Percentiles rank a stretch among this genome's conserved stretches.
Evolutionary conservation across 2,888 invertebrate genomes (phyloP).

Genomic region (Argyresthia albistria): DNA sequence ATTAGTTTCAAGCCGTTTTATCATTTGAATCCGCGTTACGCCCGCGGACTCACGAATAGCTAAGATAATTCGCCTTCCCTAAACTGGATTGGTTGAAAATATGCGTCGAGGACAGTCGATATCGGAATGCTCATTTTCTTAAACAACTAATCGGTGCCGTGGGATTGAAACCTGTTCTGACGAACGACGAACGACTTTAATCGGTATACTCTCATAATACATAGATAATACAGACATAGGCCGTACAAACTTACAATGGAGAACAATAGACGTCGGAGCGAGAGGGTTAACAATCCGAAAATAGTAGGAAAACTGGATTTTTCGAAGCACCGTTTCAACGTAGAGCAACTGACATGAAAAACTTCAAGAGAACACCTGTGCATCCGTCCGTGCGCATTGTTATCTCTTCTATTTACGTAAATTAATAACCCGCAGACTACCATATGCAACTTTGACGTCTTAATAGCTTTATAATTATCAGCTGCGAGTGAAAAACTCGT

Average conservation of each 20-base stretch:
- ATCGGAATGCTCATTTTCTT: slow-evolving; percentile 13
- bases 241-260: no score
- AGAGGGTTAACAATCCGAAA: slow-evolving; percentile 4
- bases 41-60: not conserved
- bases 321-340: not conserved
- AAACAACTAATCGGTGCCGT: slow-evolving; percentile 11
- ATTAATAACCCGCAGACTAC: no score
- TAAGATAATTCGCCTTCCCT: slow-evolving; percentile 1
- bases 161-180: slow-evolving; percentile 14
- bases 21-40: not conserved
- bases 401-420: not conserved
- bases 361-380: not conserved
- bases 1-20: slow-evolving; percentile 12
- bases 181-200: no score
- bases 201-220: no score
- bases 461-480: not conserved
- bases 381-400: not conserved
- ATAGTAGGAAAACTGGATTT: slow-evolving; percentile 7
- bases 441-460: not conserved
- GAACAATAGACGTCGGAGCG: no score
- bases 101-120: not conserved
- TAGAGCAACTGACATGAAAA: not conserved
- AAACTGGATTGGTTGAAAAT: slow-evolving; percentile 6
- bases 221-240: no score
- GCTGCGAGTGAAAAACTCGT: not conserved